These are phyloP conservation scores for Myanophis thanlyinensis DNA, from an alignment of 2,113 vertebrate species.

Conservation along the genomic window DNA sequence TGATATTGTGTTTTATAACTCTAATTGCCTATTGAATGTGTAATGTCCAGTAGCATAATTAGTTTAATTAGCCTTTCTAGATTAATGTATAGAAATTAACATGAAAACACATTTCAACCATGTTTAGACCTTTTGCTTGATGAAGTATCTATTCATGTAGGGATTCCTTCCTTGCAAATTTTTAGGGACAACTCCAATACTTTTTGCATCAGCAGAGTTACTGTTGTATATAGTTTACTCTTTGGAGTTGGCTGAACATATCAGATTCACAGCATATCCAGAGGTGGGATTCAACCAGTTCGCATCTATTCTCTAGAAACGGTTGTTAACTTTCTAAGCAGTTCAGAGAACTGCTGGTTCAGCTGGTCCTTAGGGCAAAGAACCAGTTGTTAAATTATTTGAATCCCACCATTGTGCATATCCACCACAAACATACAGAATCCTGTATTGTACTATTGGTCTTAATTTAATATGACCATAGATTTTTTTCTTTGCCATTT, in stretches of 20 bases:
- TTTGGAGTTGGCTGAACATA: background rate
- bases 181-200: background rate
- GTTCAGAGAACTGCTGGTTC: no score
- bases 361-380: no score
- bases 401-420: no score
- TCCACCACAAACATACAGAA: background rate
- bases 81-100: background rate
- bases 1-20: background rate
- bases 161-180: background rate
- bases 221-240: background rate
- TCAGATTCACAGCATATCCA: background rate
- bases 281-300: no score
- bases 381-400: no score
- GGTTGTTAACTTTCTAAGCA: no score
- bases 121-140: background rate
- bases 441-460: background rate
- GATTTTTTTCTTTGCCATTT: background rate
- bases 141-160: background rate
- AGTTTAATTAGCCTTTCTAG: background rate
- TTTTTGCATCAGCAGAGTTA: background rate
- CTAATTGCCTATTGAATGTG: background rate
- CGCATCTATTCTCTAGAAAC: no score
- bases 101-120: background rate
- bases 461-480: background rate
- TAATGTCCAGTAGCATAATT: background rate